Evolutionary conservation across 2,888 invertebrate species (phyloP).

Genomic region (Tachystola acroxantha): DNA sequence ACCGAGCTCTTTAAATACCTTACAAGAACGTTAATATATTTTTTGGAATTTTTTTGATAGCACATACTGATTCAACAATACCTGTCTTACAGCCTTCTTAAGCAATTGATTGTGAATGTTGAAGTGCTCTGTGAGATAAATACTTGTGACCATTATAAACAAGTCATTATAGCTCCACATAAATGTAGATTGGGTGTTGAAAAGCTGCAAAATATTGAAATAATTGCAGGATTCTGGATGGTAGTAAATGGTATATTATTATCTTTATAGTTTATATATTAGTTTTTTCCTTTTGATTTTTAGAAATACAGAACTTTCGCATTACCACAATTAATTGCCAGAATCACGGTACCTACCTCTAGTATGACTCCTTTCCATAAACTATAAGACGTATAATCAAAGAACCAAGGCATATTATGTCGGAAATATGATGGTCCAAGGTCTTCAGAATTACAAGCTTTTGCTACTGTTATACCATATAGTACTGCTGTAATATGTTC

Average conservation of each 20-base stretch:
- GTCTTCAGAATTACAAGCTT: conserved; percentile 49
- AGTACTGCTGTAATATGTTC: conserved; percentile 78
- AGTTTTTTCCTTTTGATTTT: no score
- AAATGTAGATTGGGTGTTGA: conserved; percentile 75
- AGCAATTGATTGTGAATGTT: conserved; percentile 65
- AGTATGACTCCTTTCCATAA: conserved; percentile 67
- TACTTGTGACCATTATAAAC: conserved; percentile 81
- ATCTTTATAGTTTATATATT: no score
- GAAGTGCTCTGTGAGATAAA: conserved; percentile 81
- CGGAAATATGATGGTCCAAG: conserved; percentile 40
- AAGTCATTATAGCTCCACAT: conserved; percentile 84
- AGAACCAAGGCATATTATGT: conserved; percentile 69
- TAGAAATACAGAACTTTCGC: no score
- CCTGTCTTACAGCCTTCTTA: conserved; percentile 29
- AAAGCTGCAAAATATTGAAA: conserved; percentile 27
- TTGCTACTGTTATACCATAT: conserved; percentile 61
- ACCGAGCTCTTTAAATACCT: no score
- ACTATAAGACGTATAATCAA: conserved; percentile 60
- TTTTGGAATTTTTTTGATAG: no score
- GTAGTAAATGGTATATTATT: no score
- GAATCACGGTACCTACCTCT: conserved; percentile 58
- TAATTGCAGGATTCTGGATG: no score
- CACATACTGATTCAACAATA: conserved; percentile 14
- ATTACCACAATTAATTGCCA: no score
- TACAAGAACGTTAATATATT: no score